Base-by-base conservation (phyloP, 1,140 invertebrate species). In the Cardiocondyla obscurior region DNA sequence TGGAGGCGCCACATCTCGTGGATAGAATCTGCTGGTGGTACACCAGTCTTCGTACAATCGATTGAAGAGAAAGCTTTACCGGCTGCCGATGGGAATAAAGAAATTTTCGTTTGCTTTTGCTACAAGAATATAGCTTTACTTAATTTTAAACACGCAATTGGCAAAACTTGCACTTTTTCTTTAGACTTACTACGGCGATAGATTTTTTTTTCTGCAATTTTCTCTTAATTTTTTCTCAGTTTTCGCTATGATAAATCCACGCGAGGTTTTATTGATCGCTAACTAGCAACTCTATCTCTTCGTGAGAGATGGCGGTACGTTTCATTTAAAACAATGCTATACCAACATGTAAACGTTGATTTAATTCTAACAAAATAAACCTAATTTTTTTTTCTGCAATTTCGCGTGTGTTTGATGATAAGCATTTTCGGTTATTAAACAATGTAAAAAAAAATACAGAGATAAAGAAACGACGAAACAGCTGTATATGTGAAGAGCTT, bases 301-400 rank as follows among this genome's bases (percentile, higher is more conserved):
- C 14, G 36, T 79, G 62, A 79, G 74, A 79, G 74, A 79, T 79
- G 74, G 74, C 74, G 62, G n/a, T 62, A 79, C 53, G 72, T 8
- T 33, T 51, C 49, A 36, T 65, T 30, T 22, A n/a, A 46, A 36
- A 64, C 42, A 60, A 30, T 12, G 19, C 12, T 12, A 25, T 10
- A 58, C 14, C 49, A 14, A 64, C 2, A 30, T 30, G 16, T 33
- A 44, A 73, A 55, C 36, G 10, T 14, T 33, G 12, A 3, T 22
- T 30, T 5, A 2, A 46, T 60, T 16, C 30, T 16, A n/a, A 79
- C n/a, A 39, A 53, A 67, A 67, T 14, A 12, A 53, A 69, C 16
- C 16, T 28, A 1, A 49, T 1, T 0, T 10, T 14, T 69, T 4
- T 42, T 69, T n/a, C n/a, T 55, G 28, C n/a, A 25, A 53, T 2